Base-by-base conservation (phyloP, 2,797 vertebrate species). In the Argentina silus region DNA sequence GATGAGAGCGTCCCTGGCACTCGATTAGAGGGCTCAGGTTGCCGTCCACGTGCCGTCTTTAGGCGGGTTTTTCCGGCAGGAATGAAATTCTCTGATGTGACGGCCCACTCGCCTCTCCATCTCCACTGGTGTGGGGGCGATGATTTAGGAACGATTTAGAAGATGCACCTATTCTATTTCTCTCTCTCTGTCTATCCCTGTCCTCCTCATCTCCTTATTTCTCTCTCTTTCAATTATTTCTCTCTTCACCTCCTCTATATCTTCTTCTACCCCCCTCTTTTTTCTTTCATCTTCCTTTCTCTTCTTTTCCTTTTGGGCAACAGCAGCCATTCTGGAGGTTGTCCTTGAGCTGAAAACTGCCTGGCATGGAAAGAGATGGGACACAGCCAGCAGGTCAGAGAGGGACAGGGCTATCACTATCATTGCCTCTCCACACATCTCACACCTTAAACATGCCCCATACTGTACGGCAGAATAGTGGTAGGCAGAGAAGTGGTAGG, bases 261-360 rank as follows among this genome's bases (percentile, higher is more conserved):
- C 23, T 7, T 7, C 47, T 43, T 15, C 21, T 19, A 21, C 57
- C 21, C 21, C 10, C 14, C 48, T 23, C 17, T 23, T 57, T 7
- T 36, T 61, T 36, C 44, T 57, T 65, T 27, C 61, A 21, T 12
- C 47, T 17, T 66, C 64, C 17, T 27, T 42, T 66, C 17, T 21
- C 44, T 44, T 27, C 72, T 53, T 78, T 51, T 44, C 66, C 8
- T 47, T 72, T 57, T 47, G 50, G 47, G 27, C 27, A 36, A 36
- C 72, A 55, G 66, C 72, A 74, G 64, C 70, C 68, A 55, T 59
- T 72, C 47, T 72, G 73, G 70, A 19, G 17, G 23, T 59, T 3
- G 57, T 79, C 77, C 61, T 79, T 83, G 70, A 81, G 72, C 64
- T 69, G 44, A 77, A 67, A 73, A 67, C 44, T 64, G 27, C 63